A percentile compares a stretch with the other conserved stretches of the same genome.
phyloP scores from a whole-genome alignment of 2,797 vertebrate species.

The Natrix natrix region DNA sequence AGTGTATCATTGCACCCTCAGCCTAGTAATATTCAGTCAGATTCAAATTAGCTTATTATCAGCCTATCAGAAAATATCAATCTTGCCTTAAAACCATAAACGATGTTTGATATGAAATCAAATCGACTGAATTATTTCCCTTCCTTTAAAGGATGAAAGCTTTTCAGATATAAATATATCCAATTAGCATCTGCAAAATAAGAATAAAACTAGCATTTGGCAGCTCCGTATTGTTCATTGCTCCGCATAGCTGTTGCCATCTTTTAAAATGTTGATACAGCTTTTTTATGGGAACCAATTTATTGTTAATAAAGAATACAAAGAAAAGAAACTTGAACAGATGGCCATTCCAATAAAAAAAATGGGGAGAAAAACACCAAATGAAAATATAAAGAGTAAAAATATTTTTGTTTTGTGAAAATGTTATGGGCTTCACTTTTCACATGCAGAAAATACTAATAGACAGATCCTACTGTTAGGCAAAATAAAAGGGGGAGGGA shows the following conservation, averaged over 20 bases:
- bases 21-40: neutral
- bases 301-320: neutral
- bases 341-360: neutral
- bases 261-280: neutral
- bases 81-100: neutral
- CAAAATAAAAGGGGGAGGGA: neutral
- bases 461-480: neutral
- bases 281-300: neutral
- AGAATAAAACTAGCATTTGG: neutral
- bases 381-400: neutral
- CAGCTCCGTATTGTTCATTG: neutral
- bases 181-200: neutral
- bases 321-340: neutral
- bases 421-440: neutral
- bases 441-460: neutral
- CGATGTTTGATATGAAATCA: neutral
- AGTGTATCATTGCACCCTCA: neutral
- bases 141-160: neutral
- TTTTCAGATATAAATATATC: neutral
- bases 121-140: conserved; percentile 11
- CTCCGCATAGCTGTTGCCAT: neutral
- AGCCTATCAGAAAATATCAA: conserved; percentile 1
- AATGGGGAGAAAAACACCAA: neutral
- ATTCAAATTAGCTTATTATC: conserved; percentile 14
- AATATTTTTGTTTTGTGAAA: neutral